phyloP scores from a whole-genome alignment of 2,888 invertebrate genomes.

The Ditula angustiorana region DNA sequence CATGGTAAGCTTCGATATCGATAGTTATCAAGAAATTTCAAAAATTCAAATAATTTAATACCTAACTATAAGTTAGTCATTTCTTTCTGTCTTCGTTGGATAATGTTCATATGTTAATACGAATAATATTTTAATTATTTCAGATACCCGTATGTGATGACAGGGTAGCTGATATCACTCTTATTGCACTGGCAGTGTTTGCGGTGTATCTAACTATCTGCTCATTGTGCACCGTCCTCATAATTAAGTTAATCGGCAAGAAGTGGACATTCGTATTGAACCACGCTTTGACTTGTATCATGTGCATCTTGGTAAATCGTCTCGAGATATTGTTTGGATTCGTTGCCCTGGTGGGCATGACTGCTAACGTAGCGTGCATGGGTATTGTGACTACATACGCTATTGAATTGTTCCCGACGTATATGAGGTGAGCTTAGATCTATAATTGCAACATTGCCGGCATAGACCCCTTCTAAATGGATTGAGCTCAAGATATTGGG shows the following conservation, averaged over 20 bases:
- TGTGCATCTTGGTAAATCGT: conserved; percentile 9
- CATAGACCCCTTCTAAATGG: no score
- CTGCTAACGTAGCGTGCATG: conserved; percentile 17
- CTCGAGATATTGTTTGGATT: neutral
- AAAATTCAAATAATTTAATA: no score
- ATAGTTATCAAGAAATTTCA: no score
- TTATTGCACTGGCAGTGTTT: conserved; percentile 5
- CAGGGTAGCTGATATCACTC: conserved; percentile 3
- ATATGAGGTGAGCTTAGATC: conserved; percentile 20
- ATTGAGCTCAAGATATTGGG: no score
- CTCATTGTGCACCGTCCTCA: neutral
- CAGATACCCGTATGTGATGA: conserved; percentile 26
- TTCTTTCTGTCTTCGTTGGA: no score
- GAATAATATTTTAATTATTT: neutral
- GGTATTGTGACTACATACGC: conserved; percentile 23
- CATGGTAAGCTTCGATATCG: no score
- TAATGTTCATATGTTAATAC: no score
- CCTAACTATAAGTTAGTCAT: no score
- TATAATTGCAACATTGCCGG: neutral
- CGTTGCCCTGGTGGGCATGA: conserved; percentile 4
- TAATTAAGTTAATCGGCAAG: conserved; percentile 25
- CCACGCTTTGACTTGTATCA: neutral
- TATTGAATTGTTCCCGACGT: conserved; percentile 29
- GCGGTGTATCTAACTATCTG: conserved; percentile 9
- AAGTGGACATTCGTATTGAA: conserved; percentile 27